Evolutionary conservation across 2,113 vertebrate genomes (phyloP), one percentile per base, ranked within the genome.

Genomic region (Triplophysa rosa): DNA sequence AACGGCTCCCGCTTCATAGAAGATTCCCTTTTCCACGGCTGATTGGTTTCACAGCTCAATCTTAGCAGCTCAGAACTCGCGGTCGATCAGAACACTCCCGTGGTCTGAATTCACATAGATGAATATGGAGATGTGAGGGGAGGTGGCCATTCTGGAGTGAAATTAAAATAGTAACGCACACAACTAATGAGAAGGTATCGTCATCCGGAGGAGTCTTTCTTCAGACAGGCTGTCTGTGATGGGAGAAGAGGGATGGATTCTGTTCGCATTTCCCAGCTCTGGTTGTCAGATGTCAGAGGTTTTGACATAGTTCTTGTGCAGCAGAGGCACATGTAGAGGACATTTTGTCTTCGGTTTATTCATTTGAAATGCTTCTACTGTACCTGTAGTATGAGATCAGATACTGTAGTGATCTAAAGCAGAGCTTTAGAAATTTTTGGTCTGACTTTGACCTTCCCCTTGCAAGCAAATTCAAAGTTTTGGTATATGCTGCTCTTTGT

Each of bases 21-120:
- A 26, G 42, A 65, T 76, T 76, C 73, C 19, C 45, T 65, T 63
- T 76, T 49, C 6, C 24, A 37, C 12, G 14, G 17, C 23, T 54
- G 45, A 65, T 49, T 65, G 24, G 24, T 87, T 82, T 29, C 76
- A 82, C 64, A 63, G 83, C 82, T 86, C 85, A 58, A 49, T 80
- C 56, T 83, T 37, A 12, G 45, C 62, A 33, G 33, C 49, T 58
- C 11, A 0, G 19, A 21, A 61, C 62, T 52, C 64, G 56, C 4
- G 0, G 21, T n/a, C 17, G 2, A 19, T 40, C 17, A 70, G 66
- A 83, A 84, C 33, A 78, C 84, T 68, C 45, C 64, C 26, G 59
- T 52, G 24, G 67, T 79, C 49, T 62, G 19, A 40, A 17, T 24
- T 74, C 52, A 10, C 5, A 49, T 45, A 49, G 33, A 75, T 69